Conservation (phyloP, 2,797 vertebrate species). For the Mormyrus hasselquistii region DNA sequence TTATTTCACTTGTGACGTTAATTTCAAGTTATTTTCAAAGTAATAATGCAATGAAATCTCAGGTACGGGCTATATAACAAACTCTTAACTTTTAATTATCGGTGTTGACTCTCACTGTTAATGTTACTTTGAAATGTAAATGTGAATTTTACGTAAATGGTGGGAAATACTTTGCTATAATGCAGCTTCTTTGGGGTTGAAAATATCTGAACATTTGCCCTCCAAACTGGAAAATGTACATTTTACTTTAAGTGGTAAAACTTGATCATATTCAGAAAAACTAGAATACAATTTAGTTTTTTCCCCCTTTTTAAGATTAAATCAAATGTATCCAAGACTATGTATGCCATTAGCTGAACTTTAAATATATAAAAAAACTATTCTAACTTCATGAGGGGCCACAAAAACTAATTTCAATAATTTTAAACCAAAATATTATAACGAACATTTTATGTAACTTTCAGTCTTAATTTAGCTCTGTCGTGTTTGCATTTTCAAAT, state of each 20-base stretch:
- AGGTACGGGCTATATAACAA: neutral
- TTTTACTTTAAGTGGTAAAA: neutral
- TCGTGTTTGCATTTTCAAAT: slow-evolving; percentile 19
- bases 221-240: neutral
- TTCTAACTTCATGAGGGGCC: slow-evolving; percentile 13
- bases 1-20: neutral
- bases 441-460: slow-evolving; percentile 13
- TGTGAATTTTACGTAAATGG: neutral
- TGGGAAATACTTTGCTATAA: neutral
- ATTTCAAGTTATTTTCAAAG: neutral
- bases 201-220: neutral
- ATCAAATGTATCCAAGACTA: slow-evolving; percentile 30
- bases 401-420: slow-evolving; percentile 5
- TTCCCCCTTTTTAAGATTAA: neutral
- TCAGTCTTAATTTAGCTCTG: slow-evolving; percentile 22
- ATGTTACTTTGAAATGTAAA: neutral
- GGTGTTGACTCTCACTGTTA: neutral
- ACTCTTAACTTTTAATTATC: neutral
- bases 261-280: neutral
- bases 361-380: slow-evolving; percentile 25
- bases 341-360: slow-evolving; percentile 33
- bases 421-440: slow-evolving; percentile 15
- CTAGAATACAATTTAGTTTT: neutral
- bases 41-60: neutral
- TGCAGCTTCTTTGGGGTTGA: neutral